Conservation (phyloP, 2,888 invertebrate species). For the Dryobotodes eremita region DNA sequence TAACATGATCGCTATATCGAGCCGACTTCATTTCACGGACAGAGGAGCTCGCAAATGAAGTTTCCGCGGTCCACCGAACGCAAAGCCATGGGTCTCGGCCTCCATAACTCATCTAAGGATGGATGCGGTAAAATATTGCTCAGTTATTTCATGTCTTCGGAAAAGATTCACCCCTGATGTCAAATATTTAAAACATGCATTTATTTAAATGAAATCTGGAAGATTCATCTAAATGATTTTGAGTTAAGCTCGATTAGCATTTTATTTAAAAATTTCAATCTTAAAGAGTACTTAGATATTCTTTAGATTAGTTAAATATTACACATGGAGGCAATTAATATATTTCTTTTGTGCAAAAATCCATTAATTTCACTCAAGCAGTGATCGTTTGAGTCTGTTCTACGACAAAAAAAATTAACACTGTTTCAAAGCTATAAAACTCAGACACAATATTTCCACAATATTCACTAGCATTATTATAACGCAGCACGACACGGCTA, state of each 20-base stretch:
- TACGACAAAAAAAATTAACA: background rate
- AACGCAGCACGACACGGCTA: conserved; percentile 30
- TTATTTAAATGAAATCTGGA: background rate
- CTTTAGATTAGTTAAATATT: background rate
- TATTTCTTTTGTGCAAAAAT: background rate
- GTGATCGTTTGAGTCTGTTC: background rate
- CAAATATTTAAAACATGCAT: background rate
- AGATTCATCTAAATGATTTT: background rate
- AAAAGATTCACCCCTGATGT: background rate
- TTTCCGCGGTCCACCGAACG: conserved; percentile 87
- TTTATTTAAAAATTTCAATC: background rate
- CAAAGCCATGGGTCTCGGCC: conserved; percentile 69
- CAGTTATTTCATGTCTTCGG: background rate
- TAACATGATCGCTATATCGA: conserved; percentile 78
- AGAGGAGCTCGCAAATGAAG: conserved; percentile 90
- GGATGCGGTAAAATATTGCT: conserved; percentile 71
- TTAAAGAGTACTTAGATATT: background rate
- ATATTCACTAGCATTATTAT: conserved; percentile 7
- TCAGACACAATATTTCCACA: conserved; percentile 1
- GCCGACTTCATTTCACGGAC: conserved; percentile 90
- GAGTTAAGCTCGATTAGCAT: background rate
- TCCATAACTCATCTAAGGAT: conserved; percentile 52
- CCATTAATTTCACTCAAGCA: background rate
- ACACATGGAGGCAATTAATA: background rate
- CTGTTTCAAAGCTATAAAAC: background rate